Conservation (phyloP, 2,888 invertebrate species). For the Pilophorus perplexus region DNA sequence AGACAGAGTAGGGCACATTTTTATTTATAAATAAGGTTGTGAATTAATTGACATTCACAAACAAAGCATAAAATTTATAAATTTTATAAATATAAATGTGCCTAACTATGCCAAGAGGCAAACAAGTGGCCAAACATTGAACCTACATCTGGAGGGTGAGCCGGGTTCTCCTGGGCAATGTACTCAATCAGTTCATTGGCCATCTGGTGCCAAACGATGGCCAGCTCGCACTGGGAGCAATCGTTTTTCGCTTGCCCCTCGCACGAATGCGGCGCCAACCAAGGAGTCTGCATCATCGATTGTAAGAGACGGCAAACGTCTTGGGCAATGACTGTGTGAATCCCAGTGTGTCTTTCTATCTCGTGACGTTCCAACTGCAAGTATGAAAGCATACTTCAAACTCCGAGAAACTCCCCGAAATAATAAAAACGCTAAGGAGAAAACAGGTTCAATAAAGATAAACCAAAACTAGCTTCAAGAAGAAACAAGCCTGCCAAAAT, state of each 20-base stretch:
- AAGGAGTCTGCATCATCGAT: conserved; percentile 71
- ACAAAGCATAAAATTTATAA: no score
- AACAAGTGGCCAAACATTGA: no score
- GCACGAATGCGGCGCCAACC: conserved; percentile 63
- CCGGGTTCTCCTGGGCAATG: conserved; percentile 71
- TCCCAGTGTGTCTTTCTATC: conserved; percentile 74
- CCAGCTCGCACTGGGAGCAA: conserved; percentile 89
- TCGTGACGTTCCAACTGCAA: conserved; percentile 78
- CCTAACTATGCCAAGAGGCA: no score
- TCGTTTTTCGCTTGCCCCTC: conserved; percentile 57
- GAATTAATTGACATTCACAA: no score
- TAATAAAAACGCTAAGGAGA: no score
- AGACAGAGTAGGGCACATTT: no score
- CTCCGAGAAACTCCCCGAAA: no score
- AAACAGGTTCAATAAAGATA: no score
- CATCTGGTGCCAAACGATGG: conserved; percentile 92
- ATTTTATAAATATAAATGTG: no score
- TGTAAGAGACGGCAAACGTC: conserved; percentile 72
- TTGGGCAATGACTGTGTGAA: conserved; percentile 70
- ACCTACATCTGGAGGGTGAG: conserved; percentile 73
- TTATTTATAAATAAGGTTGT: no score
- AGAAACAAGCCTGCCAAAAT: background rate
- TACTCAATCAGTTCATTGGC: conserved; percentile 76
- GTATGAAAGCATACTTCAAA: no score
- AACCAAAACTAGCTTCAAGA: background rate